Conservation (phyloP, 2,888 invertebrate species). For the Acanthoscelides obtectus region DNA sequence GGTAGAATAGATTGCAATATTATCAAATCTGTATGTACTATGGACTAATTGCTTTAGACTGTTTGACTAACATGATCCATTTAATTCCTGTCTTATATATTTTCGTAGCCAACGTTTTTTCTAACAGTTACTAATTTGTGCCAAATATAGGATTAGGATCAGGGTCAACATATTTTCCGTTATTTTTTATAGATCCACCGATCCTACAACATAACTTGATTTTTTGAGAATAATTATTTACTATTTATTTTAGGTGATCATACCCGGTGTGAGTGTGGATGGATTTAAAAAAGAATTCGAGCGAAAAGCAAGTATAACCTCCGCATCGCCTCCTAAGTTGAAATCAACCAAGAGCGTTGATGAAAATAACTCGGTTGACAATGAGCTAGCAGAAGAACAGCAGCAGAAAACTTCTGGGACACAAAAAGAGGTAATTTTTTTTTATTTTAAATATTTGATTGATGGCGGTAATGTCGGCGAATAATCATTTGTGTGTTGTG, state of each 20-base stretch:
- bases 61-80: too few species aligned
- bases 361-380: conserved; percentile 21
- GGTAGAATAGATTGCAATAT: too few species aligned
- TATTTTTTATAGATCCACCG: too few species aligned
- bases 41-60: too few species aligned
- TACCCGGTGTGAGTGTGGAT: conserved; percentile 76
- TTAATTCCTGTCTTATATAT: too few species aligned
- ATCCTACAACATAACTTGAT: too few species aligned
- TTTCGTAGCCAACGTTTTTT: too few species aligned
- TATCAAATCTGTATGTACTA: too few species aligned
- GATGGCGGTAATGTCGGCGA: too few species aligned
- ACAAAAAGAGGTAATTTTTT: background rate
- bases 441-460: background rate
- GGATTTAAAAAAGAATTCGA: conserved; percentile 85
- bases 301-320: conserved; percentile 64
- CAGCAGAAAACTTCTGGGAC: background rate
- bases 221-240: background rate
- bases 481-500: background rate
- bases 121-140: too few species aligned
- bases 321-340: conserved; percentile 41
- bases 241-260: conserved; percentile 56
- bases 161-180: too few species aligned
- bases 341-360: conserved; percentile 31
- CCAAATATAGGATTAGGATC: too few species aligned
- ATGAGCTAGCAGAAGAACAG: background rate